These are phyloP conservation scores for Scaptomyza montana DNA, from an alignment of 1,140 invertebrate genomes.

Conservation along the genomic window DNA sequence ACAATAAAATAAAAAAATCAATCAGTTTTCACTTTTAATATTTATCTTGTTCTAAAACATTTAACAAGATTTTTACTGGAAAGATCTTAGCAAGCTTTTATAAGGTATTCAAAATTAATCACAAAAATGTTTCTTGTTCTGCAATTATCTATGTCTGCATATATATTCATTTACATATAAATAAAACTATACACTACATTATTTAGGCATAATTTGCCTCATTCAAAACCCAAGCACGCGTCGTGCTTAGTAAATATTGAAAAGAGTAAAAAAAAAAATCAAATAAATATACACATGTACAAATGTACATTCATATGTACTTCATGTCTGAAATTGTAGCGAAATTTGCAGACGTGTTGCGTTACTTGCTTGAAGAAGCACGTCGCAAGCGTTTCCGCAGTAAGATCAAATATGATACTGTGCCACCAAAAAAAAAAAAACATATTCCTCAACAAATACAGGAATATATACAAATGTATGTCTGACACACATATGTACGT, in stretches of 20 bases:
- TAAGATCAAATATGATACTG: conserved; percentile 69
- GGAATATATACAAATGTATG: conserved; percentile 18
- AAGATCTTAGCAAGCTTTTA: background rate
- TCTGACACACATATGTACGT: conserved; percentile 43
- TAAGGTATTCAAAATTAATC: conserved; percentile 2
- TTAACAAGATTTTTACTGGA: background rate
- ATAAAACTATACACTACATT: conserved; percentile 19
- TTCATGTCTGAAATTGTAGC: conserved; percentile 56
- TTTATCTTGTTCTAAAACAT: no score
- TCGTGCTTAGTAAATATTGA: conserved; percentile 68
- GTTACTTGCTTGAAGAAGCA: conserved; percentile 53
- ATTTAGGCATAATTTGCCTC: conserved; percentile 52
- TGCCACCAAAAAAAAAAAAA: conserved; percentile 36
- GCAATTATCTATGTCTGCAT: background rate
- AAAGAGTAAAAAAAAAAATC: conserved; percentile 49
- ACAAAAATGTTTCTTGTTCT: background rate
- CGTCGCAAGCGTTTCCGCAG: conserved; percentile 75
- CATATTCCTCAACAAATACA: conserved; percentile 33
- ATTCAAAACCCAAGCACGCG: conserved; percentile 72
- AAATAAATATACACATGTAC: conserved; percentile 28
- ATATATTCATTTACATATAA: background rate
- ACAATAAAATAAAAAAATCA: no score
- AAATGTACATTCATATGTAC: conserved; percentile 10
- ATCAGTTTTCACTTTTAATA: no score
- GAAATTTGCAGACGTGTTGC: conserved; percentile 41